phyloP scores from a whole-genome alignment of 2,888 invertebrate genomes.

The Panzeria rudis region DNA sequence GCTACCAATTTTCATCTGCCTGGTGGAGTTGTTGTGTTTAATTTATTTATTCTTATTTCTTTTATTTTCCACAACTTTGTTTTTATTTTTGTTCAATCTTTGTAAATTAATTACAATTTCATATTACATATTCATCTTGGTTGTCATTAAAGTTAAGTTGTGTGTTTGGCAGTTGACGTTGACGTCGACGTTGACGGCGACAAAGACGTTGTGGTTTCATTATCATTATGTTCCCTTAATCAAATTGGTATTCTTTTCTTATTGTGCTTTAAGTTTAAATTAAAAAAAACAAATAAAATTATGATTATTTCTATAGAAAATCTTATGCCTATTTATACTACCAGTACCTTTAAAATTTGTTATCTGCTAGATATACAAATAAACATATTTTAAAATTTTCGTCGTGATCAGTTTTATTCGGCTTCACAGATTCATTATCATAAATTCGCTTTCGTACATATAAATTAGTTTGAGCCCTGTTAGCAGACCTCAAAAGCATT shows the following conservation, averaged over 20 bases:
- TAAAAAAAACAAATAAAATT: neutral
- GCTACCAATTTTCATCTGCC: slow-evolving; percentile 15
- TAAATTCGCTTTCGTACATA: slow-evolving; percentile 58
- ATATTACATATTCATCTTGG: slow-evolving; percentile 32
- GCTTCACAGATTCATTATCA: slow-evolving; percentile 31
- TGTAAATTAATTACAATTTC: slow-evolving; percentile 50
- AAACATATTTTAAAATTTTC: slow-evolving; percentile 9
- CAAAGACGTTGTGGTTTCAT: neutral
- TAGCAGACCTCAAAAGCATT: slow-evolving; percentile 51
- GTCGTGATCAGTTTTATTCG: slow-evolving; percentile 28
- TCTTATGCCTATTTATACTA: neutral
- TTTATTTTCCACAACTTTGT: slow-evolving; percentile 20
- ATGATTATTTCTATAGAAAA: no score
- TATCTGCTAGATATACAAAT: neutral
- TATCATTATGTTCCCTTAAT: neutral
- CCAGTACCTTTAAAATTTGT: slow-evolving; percentile 11
- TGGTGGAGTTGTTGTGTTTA: slow-evolving; percentile 1
- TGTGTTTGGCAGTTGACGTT: neutral
- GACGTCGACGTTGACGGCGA: neutral
- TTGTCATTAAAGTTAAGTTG: slow-evolving; percentile 16
- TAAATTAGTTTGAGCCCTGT: slow-evolving; percentile 57
- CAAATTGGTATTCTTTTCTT: neutral
- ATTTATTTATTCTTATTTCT: neutral
- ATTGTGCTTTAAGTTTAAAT: neutral
- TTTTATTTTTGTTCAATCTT: slow-evolving; percentile 20